These are phyloP conservation scores for Camponotus floridanus DNA, from an alignment of 1,140 invertebrate species.

Conservation along the genomic window DNA sequence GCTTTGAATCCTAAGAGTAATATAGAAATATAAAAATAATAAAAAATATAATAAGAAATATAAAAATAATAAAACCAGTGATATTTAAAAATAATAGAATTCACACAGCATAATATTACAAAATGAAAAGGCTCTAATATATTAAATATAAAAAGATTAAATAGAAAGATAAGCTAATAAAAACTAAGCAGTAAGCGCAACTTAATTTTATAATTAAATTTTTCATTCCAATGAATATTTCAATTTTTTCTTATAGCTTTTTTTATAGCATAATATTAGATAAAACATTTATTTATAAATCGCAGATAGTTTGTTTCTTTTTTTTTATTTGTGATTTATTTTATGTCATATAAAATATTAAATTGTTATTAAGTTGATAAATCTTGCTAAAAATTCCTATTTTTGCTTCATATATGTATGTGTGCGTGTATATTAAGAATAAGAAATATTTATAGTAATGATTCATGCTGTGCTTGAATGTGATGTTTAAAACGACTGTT, in stretches of 20 bases:
- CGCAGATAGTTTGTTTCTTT: no score
- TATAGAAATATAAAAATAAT: constrained; percentile 59
- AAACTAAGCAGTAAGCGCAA: no score
- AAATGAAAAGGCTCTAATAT: no score
- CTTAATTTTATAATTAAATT: no score
- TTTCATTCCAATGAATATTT: no score
- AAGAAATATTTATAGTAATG: constrained; percentile 3
- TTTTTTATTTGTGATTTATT: background rate
- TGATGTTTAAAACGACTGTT: background rate
- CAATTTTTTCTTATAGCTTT: no score
- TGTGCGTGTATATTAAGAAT: background rate
- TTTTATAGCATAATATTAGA: no score
- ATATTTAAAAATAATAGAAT: constrained; percentile 45
- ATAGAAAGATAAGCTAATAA: no score
- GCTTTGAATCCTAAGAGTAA: constrained; percentile 68
- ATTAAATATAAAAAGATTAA: no score
- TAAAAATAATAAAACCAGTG: constrained; percentile 29
- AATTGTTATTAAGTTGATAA: background rate
- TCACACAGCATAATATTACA: constrained; percentile 41
- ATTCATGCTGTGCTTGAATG: background rate
- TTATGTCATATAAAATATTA: constrained; percentile 18
- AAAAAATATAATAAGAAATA: constrained; percentile 22
- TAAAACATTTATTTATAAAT: no score
- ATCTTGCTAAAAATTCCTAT: background rate
- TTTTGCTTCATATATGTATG: background rate